Evolutionary conservation across 1,140 invertebrate species (phyloP).

Genomic region (Drosophila lowei): DNA sequence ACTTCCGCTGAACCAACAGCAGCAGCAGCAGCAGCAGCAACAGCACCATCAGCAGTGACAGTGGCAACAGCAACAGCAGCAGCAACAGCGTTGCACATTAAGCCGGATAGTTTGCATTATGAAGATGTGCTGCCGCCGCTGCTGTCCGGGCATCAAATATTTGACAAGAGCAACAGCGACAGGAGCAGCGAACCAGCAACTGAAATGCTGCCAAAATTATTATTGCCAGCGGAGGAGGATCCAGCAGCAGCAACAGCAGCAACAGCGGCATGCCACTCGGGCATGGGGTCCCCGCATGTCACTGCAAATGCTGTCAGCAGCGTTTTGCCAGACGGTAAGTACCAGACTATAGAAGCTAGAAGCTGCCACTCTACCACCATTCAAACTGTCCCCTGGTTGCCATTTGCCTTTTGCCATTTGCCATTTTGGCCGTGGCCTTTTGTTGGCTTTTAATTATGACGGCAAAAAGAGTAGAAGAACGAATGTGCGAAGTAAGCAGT

Average conservation of each 20-base stretch:
- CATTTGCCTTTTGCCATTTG: background rate
- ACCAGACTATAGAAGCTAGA: constrained; percentile 28
- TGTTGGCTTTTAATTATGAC: constrained; percentile 82
- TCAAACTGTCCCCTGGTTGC: background rate
- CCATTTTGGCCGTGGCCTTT: constrained; percentile 21
- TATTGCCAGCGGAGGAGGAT: constrained; percentile 49
- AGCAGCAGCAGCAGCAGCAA: constrained; percentile 20
- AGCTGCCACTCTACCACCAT: background rate
- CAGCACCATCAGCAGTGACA: constrained; percentile 38
- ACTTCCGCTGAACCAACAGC: constrained; percentile 62
- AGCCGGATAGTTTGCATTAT: constrained; percentile 76
- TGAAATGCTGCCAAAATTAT: constrained; percentile 62
- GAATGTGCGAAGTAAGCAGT: constrained; percentile 64
- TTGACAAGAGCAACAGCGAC: constrained; percentile 59
- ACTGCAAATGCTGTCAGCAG: constrained; percentile 63
- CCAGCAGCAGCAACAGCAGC: constrained; percentile 11
- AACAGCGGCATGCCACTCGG: constrained; percentile 14
- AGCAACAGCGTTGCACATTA: constrained; percentile 43
- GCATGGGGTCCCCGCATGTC: constrained; percentile 55
- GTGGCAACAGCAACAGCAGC: constrained; percentile 14
- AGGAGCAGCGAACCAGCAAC: constrained; percentile 27
- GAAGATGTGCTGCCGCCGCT: constrained; percentile 65
- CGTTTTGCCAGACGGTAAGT: constrained; percentile 71
- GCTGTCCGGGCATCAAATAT: constrained; percentile 61
- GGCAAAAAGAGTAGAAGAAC: constrained; percentile 38